A percentile compares a stretch with the other conserved stretches of the same genome.
phyloP scores from a whole-genome alignment of 2,888 invertebrate genomes.

The Alentia gelatinosa region DNA sequence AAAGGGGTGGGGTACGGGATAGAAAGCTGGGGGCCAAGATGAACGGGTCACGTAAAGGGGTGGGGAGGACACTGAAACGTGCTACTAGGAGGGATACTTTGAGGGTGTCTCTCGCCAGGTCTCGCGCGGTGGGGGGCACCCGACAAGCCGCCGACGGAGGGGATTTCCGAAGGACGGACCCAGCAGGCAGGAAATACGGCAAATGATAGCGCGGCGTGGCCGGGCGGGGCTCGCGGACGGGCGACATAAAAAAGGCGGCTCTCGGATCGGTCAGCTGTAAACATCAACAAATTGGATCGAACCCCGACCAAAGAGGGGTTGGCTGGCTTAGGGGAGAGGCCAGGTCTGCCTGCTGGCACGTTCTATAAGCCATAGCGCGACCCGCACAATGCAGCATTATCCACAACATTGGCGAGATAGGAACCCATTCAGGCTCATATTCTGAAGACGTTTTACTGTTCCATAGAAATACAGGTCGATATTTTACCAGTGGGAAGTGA shows the following conservation, averaged over 20 bases:
- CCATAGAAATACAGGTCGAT: too few relatives aligned
- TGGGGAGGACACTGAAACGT: neutral
- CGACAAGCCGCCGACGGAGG: neutral
- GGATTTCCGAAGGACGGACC: neutral
- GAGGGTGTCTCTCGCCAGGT: too few relatives aligned
- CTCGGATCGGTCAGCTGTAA: neutral
- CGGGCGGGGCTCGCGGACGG: neutral
- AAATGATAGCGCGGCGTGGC: neutral
- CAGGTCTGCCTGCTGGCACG: too few relatives aligned
- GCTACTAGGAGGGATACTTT: too few relatives aligned
- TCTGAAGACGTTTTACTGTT: too few relatives aligned
- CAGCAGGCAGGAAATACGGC: neutral
- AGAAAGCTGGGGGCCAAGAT: neutral
- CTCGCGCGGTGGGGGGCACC: neutral
- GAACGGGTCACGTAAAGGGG: neutral
- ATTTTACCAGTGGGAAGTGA: too few relatives aligned
- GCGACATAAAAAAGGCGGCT: neutral
- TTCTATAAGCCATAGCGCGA: too few relatives aligned
- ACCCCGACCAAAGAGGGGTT: neutral
- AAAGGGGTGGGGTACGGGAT: neutral
- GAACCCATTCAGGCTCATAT: too few relatives aligned
- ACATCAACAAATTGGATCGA: conserved; percentile 16
- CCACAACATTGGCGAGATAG: too few relatives aligned
- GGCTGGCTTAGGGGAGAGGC: neutral
- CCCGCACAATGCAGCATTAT: too few relatives aligned